Percentiles rank a stretch among this genome's conserved stretches.
phyloP scores from a whole-genome alignment of 2,113 vertebrate species.

The Leptocoma aspasia region DNA sequence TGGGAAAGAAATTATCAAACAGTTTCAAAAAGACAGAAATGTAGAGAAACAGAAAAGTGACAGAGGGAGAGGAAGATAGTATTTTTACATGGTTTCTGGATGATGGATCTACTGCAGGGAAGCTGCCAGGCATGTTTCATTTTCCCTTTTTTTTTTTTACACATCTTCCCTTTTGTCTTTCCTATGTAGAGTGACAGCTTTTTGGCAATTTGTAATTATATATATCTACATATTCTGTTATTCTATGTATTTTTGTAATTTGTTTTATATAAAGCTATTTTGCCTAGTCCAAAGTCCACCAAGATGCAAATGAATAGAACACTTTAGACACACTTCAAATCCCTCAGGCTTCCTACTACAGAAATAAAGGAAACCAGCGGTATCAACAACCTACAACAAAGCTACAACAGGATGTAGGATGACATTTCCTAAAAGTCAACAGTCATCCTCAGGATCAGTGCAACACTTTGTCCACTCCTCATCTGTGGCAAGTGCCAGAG shows the following conservation, averaged over 20 bases:
- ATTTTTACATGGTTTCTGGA: not conserved
- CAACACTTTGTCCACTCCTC: not conserved
- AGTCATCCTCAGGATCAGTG: not conserved
- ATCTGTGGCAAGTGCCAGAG: not conserved
- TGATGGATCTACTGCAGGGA: not conserved
- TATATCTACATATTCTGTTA: not conserved
- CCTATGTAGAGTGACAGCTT: not conserved
- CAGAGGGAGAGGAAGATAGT: not conserved
- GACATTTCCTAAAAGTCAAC: not conserved
- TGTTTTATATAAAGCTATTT: not conserved
- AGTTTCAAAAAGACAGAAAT: not conserved
- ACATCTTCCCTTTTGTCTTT: not conserved
- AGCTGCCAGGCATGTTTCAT: not conserved
- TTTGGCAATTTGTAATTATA: not conserved
- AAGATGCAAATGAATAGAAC: not conserved
- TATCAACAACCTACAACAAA: not conserved
- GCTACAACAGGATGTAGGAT: fast-evolving
- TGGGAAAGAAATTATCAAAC: not conserved
- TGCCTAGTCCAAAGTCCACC: not conserved
- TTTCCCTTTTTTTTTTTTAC: not conserved
- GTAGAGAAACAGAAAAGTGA: not conserved
- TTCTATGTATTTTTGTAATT: not conserved
- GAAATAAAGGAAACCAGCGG: not conserved
- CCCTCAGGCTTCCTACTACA: not conserved
- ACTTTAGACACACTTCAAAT: not conserved